Evolutionary conservation across 2,888 invertebrate genomes (phyloP).

Genomic region (Bhutanitis thaidina): DNA sequence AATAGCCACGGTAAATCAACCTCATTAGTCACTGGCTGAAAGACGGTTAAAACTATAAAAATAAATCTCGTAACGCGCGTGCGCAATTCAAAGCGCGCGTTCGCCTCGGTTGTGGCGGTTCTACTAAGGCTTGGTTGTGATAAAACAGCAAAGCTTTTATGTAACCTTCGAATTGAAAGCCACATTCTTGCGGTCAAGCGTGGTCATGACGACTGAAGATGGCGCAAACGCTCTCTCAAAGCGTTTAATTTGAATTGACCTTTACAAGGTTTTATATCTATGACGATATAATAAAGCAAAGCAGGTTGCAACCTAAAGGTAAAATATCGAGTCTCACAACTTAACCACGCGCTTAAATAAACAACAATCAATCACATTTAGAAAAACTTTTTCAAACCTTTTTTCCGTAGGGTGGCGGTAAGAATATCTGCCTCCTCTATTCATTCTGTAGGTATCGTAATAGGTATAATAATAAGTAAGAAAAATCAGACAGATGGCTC

Average conservation of each 20-base stretch:
- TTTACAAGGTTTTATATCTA: constrained; percentile 45
- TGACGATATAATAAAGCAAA: constrained; percentile 2
- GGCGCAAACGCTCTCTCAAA: constrained; percentile 48
- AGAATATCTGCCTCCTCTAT: no score
- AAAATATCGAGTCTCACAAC: no score
- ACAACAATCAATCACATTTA: no score
- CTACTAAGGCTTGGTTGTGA: constrained; percentile 59
- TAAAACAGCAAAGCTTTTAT: constrained; percentile 62
- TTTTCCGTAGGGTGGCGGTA: no score
- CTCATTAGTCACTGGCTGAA: constrained; percentile 34
- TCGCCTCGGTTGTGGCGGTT: constrained; percentile 54
- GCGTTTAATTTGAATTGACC: constrained; percentile 44
- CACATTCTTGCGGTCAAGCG: constrained; percentile 73
- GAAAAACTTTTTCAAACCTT: no score
- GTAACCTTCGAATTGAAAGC: constrained; percentile 72
- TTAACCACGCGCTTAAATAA: no score
- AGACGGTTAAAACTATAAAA: constrained; percentile 24
- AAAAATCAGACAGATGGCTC: no score
- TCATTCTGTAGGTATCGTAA: no score
- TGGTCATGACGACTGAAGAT: constrained; percentile 50
- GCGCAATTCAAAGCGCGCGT: constrained; percentile 52
- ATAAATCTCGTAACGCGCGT: constrained; percentile 31
- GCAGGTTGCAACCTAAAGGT: neutral
- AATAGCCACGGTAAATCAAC: constrained; percentile 31
- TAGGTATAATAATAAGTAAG: no score